Evolutionary conservation across 2,888 invertebrate species (phyloP).

Genomic region (Drosophila neotestacea): DNA sequence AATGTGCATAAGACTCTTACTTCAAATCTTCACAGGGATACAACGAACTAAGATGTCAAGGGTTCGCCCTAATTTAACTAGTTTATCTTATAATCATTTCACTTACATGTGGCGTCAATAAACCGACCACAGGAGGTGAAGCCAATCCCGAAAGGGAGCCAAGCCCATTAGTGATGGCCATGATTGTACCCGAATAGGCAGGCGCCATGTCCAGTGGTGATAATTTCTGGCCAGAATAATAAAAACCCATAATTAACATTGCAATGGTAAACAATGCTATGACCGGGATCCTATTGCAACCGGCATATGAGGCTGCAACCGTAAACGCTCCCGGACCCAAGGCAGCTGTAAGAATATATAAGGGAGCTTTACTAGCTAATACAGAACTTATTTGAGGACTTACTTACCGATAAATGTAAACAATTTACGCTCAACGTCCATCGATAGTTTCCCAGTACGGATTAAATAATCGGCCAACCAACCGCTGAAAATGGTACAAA

Average conservation of each 20-base stretch:
- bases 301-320: conserved; percentile 88
- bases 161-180: conserved; percentile 89
- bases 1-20: too few species aligned
- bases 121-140: conserved; percentile 88
- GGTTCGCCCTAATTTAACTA: too few species aligned
- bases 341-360: conserved; percentile 83
- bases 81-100: too few species aligned
- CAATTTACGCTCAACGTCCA: conserved; percentile 87
- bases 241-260: conserved; percentile 89
- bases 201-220: conserved; percentile 88
- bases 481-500: conserved; percentile 87
- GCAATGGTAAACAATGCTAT: conserved; percentile 87
- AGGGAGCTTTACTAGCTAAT: neutral
- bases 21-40: too few species aligned
- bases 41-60: too few species aligned
- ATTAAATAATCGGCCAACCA: conserved; percentile 89
- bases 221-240: conserved; percentile 88
- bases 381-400: neutral
- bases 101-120: conserved; percentile 88
- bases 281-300: conserved; percentile 87
- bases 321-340: conserved; percentile 88
- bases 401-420: conserved; percentile 88
- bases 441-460: conserved; percentile 86
- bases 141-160: conserved; percentile 89
- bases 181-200: conserved; percentile 88